phyloP scores from a whole-genome alignment of 2,113 vertebrate genomes.

The Gallinago paraguaiae region DNA sequence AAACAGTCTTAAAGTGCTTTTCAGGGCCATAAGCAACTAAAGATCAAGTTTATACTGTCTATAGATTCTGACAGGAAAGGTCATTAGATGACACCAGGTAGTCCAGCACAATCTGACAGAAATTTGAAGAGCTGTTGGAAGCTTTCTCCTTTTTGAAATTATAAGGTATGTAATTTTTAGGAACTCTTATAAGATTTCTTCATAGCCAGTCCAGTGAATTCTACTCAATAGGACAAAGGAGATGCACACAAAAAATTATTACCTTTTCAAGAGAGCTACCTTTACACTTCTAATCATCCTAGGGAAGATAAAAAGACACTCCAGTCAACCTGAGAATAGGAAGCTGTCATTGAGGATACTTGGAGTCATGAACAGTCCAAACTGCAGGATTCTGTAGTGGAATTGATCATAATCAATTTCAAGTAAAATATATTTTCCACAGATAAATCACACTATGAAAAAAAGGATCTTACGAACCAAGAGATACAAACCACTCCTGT shows the following conservation, averaged over 20 bases:
- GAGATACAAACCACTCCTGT: neutral
- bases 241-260: neutral
- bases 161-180: neutral
- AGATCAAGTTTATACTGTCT: neutral
- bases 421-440: neutral
- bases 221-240: neutral
- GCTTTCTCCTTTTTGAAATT: neutral
- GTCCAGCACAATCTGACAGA: neutral
- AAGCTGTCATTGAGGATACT: neutral
- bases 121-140: neutral
- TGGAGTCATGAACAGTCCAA: neutral
- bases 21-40: neutral
- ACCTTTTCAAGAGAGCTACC: neutral
- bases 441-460: neutral
- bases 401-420: neutral
- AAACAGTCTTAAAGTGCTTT: neutral
- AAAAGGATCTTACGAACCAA: neutral
- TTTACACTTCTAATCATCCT: neutral
- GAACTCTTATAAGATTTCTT: neutral
- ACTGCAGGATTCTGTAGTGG: neutral
- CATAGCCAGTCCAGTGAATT: neutral
- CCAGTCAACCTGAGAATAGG: neutral
- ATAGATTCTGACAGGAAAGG: neutral
- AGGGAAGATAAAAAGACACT: neutral
- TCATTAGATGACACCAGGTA: neutral